phyloP scores from a whole-genome alignment of 2,797 vertebrate species.

The Typhlichthys subterraneus region DNA sequence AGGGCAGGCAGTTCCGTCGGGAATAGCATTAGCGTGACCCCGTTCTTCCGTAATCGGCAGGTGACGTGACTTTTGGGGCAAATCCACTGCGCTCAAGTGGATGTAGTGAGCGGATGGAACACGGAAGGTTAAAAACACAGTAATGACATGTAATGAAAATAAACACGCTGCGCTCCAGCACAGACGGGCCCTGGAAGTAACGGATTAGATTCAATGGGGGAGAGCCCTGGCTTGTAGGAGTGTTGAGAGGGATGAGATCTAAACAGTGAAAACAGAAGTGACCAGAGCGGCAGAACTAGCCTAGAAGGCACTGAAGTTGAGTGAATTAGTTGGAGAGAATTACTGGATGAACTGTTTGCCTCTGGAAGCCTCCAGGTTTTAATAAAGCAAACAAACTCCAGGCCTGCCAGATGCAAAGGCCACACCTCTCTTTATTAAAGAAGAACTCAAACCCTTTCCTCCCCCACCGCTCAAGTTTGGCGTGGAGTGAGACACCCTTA shows the following conservation, averaged over 20 bases:
- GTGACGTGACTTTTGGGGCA: conserved; percentile 3
- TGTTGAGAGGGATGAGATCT: not conserved
- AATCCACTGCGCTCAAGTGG: conserved; percentile 1
- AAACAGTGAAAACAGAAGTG: not conserved
- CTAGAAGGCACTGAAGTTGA: too few relatives aligned
- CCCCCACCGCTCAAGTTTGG: conserved; percentile 21
- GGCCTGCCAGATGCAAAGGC: conserved; percentile 24
- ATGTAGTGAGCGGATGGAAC: not conserved
- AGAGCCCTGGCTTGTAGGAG: not conserved
- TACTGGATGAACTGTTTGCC: not conserved
- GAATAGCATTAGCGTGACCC: conserved; percentile 22
- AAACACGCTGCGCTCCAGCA: not conserved
- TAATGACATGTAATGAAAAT: not conserved
- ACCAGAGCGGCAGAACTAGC: not conserved
- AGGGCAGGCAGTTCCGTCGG: conserved; percentile 31
- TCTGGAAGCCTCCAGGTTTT: conserved; percentile 29
- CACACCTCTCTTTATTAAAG: conserved; percentile 51
- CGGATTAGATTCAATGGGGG: not conserved
- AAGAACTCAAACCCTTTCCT: conserved; percentile 49
- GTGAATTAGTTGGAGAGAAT: not conserved
- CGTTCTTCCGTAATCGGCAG: not conserved
- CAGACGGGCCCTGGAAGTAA: not conserved
- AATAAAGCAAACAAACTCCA: conserved; percentile 40
- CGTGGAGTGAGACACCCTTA: conserved; percentile 32
- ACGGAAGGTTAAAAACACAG: not conserved